phyloP scores from a whole-genome alignment of 1,140 invertebrate genomes.

The Drosophila guanche region DNA sequence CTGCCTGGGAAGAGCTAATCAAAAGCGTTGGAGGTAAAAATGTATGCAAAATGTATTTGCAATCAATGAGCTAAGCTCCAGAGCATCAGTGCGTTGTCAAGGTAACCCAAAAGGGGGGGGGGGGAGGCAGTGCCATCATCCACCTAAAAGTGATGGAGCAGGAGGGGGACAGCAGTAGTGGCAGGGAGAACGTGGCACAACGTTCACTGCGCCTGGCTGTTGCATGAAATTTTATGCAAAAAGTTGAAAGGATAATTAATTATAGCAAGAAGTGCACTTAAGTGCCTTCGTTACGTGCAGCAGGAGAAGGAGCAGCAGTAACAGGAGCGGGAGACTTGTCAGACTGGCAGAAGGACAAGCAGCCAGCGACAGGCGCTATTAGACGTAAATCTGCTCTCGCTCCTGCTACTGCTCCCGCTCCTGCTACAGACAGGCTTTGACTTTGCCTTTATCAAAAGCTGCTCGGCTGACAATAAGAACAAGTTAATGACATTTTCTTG shows the following conservation, averaged over 20 bases:
- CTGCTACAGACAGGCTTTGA: conserved; percentile 71
- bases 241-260: conserved; percentile 83
- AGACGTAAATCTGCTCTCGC: conserved; percentile 65
- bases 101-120: conserved; percentile 19
- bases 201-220: conserved; percentile 52
- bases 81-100: conserved; percentile 27
- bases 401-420: conserved; percentile 3
- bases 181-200: conserved; percentile 26
- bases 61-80: conserved; percentile 54
- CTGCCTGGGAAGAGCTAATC: conserved; percentile 28
- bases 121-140: no score
- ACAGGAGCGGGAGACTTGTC: conserved; percentile 9
- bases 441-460: conserved; percentile 74
- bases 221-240: conserved; percentile 81
- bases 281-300: conserved; percentile 80
- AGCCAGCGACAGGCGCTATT: conserved; percentile 53
- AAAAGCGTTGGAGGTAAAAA: conserved; percentile 56
- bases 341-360: conserved; percentile 36
- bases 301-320: conserved; percentile 20
- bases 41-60: conserved; percentile 55
- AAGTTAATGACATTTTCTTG: conserved; percentile 82
- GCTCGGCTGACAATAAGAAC: conserved; percentile 76
- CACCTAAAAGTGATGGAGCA: no score
- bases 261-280: conserved; percentile 82
- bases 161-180: conserved; percentile 11